A percentile compares a stretch with the other conserved stretches of the same genome.
phyloP scores from a whole-genome alignment of 2,797 vertebrate genomes.

The Spinus olivaceus region DNA sequence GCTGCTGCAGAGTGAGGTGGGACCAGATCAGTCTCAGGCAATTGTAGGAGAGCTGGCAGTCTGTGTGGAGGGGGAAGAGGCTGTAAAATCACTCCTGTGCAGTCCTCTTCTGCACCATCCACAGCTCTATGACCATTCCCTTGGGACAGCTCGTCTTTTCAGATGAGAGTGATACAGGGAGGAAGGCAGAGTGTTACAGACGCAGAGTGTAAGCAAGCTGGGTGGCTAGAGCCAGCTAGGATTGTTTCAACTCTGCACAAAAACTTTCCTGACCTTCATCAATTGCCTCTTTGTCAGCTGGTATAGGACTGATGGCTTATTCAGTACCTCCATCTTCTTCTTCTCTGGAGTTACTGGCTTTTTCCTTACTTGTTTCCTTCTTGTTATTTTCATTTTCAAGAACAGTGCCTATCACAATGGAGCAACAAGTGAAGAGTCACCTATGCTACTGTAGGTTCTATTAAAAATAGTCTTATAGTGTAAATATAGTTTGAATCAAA shows the following conservation, averaged over 20 bases:
- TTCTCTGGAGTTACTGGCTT: not conserved
- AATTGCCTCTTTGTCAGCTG: not conserved
- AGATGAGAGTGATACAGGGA: not conserved
- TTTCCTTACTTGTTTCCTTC: not conserved
- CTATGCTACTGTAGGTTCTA: not conserved
- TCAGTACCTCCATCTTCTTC: not conserved
- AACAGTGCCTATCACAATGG: not conserved
- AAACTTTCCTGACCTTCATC: not conserved
- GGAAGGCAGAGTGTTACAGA: not conserved
- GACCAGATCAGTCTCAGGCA: not conserved
- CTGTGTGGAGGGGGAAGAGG: not conserved
- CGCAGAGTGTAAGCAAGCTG: accelerated
- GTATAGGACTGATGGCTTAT: not conserved
- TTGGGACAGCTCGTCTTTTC: not conserved
- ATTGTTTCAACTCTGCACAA: not conserved
- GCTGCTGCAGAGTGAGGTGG: not conserved
- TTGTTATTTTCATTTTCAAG: not conserved
- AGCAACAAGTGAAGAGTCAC: not conserved
- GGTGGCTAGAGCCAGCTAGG: not conserved
- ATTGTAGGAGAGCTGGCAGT: not conserved
- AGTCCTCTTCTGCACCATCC: not conserved
- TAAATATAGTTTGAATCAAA: not conserved
- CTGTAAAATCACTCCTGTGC: not conserved
- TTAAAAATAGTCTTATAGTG: not conserved
- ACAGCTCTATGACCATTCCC: not conserved